phyloP scores from a whole-genome alignment of 2,797 vertebrate species.

The Gallinago nigripennis region DNA sequence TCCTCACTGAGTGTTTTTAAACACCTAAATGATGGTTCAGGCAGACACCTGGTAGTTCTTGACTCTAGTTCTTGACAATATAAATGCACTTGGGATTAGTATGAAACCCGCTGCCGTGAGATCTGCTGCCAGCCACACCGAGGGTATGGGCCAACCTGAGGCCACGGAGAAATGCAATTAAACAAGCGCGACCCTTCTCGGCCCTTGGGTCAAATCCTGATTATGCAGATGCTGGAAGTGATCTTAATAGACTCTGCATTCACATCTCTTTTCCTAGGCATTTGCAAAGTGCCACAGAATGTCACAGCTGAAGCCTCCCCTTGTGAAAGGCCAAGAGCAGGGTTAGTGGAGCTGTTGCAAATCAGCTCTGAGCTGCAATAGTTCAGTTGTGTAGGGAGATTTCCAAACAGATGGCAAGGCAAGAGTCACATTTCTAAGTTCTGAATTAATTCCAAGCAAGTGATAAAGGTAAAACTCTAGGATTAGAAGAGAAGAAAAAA shows the following conservation, averaged over 20 bases:
- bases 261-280: not conserved
- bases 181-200: not conserved
- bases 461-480: not conserved
- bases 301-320: not conserved
- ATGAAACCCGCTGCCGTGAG: not conserved
- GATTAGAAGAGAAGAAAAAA: not conserved
- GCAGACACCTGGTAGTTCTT: not conserved
- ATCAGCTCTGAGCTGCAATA: not conserved
- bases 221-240: not conserved
- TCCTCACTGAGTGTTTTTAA: not conserved
- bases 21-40: not conserved
- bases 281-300: not conserved
- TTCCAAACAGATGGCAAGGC: constrained; percentile 1
- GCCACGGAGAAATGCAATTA: not conserved
- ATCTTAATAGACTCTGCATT: not conserved
- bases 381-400: not conserved
- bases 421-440: not conserved
- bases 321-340: not conserved
- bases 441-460: not conserved
- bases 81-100: not conserved
- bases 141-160: not conserved
- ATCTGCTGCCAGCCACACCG: not conserved
- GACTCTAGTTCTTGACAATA: not conserved
- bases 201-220: not conserved
- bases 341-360: not conserved